Base-by-base conservation (phyloP, 2,888 invertebrate species). In the Pardosa pseudoannulata region DNA sequence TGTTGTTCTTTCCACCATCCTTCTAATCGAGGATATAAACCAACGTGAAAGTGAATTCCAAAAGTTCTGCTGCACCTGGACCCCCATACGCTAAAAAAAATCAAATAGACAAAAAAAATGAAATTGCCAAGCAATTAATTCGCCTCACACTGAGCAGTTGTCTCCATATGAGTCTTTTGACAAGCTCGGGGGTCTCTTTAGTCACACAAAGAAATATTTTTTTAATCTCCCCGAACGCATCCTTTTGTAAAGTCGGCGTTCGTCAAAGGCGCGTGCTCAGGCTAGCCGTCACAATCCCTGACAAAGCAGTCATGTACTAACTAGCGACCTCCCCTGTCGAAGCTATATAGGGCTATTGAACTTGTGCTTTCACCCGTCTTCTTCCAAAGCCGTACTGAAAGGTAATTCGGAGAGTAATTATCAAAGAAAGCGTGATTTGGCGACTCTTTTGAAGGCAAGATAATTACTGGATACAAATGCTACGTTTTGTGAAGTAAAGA, bases 61-160 rank as follows among this genome's bases (percentile, higher is more conserved):
- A 50, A 50, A 50, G 50, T 16, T 19, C 50, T 19, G n/a, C 50
- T 50, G 50, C 50, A 3, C 19, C 50, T 50, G 50, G 19, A 50
- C 50, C 19, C 13, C 7, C 64, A 56, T 62, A 79, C n/a, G n/a
- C n/a, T n/a, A n/a, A n/a, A n/a, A n/a, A n/a, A n/a, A n/a, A n/a
- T n/a, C n/a, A n/a, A n/a, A n/a, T n/a, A n/a, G n/a, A n/a, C n/a
- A n/a, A n/a, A n/a, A n/a, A n/a, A n/a, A n/a, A n/a, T n/a, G n/a
- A n/a, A n/a, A n/a, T n/a, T n/a, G n/a, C 68, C 39, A 39, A 39
- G 31, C 74, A 67, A 81, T 81, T 81, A 74, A 81, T 81, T 74
- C n/a, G 19, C 11, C 50, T 36, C 41, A 39, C 41, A n/a, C 13
- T n/a, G n/a, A 28, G 46, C 75, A 75, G 70, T 82, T 71, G 68